Evolutionary conservation across 2,113 vertebrate genomes (phyloP).

Genomic region (Crocuta crocuta): DNA sequence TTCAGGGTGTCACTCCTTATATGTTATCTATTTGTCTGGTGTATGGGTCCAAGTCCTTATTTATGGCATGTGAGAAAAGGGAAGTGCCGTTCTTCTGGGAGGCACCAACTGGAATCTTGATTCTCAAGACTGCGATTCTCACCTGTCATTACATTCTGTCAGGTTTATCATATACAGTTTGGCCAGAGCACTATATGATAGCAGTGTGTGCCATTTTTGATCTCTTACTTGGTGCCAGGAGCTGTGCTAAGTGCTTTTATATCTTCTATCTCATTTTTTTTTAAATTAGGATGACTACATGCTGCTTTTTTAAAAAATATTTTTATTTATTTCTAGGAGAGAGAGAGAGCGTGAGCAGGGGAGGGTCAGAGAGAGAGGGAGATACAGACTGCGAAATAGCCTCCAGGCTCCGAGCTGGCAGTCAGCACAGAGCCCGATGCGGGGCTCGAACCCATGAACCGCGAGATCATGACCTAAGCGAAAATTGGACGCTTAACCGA

Average conservation of each 20-base stretch:
- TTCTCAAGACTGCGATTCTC: neutral
- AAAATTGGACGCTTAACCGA: too few species aligned
- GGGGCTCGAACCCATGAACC: too few species aligned
- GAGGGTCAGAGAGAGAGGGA: too few species aligned
- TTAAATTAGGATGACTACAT: neutral
- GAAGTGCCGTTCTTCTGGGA: neutral
- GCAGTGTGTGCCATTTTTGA: neutral
- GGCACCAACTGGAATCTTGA: neutral
- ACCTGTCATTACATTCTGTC: fast-evolving
- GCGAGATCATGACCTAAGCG: too few species aligned
- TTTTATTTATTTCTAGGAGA: too few species aligned
- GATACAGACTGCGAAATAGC: too few species aligned
- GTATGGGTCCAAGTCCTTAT: neutral
- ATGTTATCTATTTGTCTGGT: neutral
- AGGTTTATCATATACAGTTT: neutral
- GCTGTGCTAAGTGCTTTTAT: neutral
- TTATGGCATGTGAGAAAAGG: neutral
- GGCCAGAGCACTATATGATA: neutral
- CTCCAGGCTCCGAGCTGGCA: too few species aligned
- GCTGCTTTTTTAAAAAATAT: neutral
- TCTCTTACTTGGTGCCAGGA: neutral
- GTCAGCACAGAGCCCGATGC: too few species aligned
- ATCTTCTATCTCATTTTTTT: neutral
- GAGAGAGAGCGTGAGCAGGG: too few species aligned
- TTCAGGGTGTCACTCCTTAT: neutral